These are phyloP conservation scores for Cottus gobio DNA, from an alignment of 2,113 vertebrate genomes.

Conservation along the genomic window DNA sequence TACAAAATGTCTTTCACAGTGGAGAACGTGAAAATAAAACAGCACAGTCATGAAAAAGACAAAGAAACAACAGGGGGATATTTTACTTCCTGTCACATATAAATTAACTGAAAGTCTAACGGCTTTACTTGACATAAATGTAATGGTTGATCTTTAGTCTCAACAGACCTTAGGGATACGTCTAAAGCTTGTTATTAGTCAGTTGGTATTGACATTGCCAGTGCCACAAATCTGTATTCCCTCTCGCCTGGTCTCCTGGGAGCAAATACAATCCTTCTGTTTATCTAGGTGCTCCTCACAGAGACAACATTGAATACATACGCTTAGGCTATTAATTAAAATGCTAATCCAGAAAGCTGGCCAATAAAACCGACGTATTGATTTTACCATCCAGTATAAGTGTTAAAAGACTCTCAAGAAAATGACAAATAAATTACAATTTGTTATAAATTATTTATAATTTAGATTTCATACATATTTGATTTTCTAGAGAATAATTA, in stretches of 20 bases:
- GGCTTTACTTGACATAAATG: slow-evolving; percentile 22
- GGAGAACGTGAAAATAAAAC: not conserved
- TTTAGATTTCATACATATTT: not conserved
- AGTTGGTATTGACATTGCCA: slow-evolving; percentile 37
- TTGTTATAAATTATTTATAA: not conserved
- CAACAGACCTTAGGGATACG: slow-evolving; percentile 9
- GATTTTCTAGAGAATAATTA: not conserved
- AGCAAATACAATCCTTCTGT: slow-evolving; percentile 16
- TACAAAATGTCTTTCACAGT: slow-evolving; percentile 24
- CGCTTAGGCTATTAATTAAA: not conserved
- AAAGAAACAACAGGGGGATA: not conserved
- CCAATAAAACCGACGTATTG: not conserved
- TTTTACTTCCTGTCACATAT: slow-evolving; percentile 9
- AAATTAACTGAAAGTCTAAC: slow-evolving; percentile 48
- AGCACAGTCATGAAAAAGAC: slow-evolving; percentile 1
- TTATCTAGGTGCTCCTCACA: slow-evolving; percentile 14
- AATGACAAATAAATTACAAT: not conserved
- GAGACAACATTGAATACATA: not conserved
- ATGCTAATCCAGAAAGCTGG: slow-evolving; percentile 1
- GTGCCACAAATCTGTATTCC: slow-evolving; percentile 34
- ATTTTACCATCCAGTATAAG: not conserved
- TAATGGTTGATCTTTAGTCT: slow-evolving; percentile 29
- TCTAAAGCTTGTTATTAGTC: slow-evolving; percentile 44
- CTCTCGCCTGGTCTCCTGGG: slow-evolving; percentile 38
- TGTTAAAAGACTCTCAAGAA: not conserved